A percentile compares a stretch with the other conserved stretches of the same genome.
These are phyloP conservation scores for Yponomeuta sedellus DNA, from an alignment of 2,888 invertebrate genomes.

Conservation along the genomic window DNA sequence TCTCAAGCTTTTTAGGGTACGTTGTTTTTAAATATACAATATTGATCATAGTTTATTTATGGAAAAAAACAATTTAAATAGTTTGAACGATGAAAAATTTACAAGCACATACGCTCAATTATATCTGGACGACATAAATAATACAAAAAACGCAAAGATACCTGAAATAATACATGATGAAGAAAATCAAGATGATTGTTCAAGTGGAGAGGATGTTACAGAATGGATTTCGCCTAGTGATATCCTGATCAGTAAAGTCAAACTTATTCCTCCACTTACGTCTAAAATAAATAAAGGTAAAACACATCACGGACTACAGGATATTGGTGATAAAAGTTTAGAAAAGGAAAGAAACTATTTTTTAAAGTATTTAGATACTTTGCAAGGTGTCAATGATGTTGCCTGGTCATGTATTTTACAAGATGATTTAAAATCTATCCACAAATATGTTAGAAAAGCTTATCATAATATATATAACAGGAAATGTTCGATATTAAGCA, in stretches of 20 bases:
- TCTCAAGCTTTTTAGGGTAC: neutral
- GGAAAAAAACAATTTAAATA: neutral
- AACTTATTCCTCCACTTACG: slow-evolving; percentile 60
- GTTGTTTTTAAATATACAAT: neutral
- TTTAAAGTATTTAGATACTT: slow-evolving; percentile 30
- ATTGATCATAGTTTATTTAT: neutral
- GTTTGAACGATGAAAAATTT: slow-evolving; percentile 33
- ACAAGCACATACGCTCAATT: slow-evolving; percentile 56
- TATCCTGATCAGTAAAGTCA: slow-evolving; percentile 48
- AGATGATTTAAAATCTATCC: slow-evolving; percentile 43
- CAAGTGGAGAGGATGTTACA: slow-evolving; percentile 15
- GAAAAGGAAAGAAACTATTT: slow-evolving; percentile 41
- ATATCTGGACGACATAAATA: slow-evolving; percentile 45
- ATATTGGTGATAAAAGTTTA: slow-evolving; percentile 50
- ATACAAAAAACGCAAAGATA: slow-evolving; percentile 23
- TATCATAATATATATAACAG: slow-evolving; percentile 42
- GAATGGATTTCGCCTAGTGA: slow-evolving; percentile 66
- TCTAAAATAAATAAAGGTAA: slow-evolving; percentile 61
- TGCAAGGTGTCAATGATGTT: slow-evolving; percentile 49
- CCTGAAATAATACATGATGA: slow-evolving; percentile 8
- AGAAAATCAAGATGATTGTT: neutral
- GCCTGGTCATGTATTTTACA: slow-evolving; percentile 52
- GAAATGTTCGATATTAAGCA: slow-evolving; percentile 49
- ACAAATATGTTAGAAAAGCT: slow-evolving; percentile 38
- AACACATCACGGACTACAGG: slow-evolving; percentile 59